Conservation (phyloP, 2,888 invertebrate genomes). For the Diabrotica balteata region DNA sequence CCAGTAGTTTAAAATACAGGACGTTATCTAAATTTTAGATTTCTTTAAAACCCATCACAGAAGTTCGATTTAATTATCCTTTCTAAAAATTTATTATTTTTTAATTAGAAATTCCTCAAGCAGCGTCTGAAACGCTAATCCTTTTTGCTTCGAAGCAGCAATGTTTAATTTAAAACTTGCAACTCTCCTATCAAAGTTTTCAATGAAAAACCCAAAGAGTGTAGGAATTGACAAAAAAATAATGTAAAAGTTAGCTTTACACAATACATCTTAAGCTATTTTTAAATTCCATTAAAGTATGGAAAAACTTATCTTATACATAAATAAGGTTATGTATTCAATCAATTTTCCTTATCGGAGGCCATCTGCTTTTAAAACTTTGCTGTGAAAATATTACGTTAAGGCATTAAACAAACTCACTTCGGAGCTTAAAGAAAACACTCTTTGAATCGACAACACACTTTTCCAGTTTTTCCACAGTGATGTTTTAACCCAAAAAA, state of each 20-base stretch:
- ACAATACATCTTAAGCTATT: constrained; percentile 36
- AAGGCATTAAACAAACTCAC: constrained; percentile 25
- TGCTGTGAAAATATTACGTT: constrained; percentile 32
- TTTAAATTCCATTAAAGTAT: constrained; percentile 44
- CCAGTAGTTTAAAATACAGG: no score
- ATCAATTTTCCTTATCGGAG: constrained; percentile 41
- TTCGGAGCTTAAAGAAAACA: constrained; percentile 9
- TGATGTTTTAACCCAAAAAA: no score
- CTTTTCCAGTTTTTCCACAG: not conserved
- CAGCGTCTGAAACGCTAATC: not conserved
- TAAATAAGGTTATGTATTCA: constrained; percentile 44
- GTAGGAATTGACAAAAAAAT: constrained; percentile 5
- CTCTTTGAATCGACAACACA: constrained; percentile 1
- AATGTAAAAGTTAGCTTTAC: constrained; percentile 19
- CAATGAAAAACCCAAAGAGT: not conserved
- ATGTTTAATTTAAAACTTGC: constrained; percentile 3
- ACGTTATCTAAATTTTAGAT: no score
- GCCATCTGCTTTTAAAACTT: constrained; percentile 32
- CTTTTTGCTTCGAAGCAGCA: not conserved
- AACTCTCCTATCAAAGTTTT: not conserved
- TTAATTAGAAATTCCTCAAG: no score
- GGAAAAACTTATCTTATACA: constrained; percentile 41
- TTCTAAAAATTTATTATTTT: no score
- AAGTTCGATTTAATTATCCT: no score
- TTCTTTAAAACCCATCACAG: no score